Base-by-base conservation (phyloP, 2,888 invertebrate genomes). In the Sialis lutaria region DNA sequence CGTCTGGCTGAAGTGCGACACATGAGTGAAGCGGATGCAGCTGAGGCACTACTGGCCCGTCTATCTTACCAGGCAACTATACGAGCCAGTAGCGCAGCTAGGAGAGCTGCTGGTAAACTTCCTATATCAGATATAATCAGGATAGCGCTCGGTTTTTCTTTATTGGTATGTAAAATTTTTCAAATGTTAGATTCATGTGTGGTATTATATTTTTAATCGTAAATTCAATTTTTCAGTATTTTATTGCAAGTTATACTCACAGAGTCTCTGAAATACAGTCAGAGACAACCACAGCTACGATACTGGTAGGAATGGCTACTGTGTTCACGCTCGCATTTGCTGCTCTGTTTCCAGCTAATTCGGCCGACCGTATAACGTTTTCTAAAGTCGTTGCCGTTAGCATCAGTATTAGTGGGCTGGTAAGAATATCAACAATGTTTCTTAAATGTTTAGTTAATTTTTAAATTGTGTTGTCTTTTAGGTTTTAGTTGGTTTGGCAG, bases 31-130 rank as follows among this genome's bases (percentile, higher is more conserved):
- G 76, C 77, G 52, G 85, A 91, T 68, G 96, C 95, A 4, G 86
- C 88, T 40, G 96, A 95, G 60, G 96, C 96, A 7, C 67, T 91
- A 51, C 71, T 93, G 58, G 91, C 96, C 4, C 75, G 96, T 44
- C 71, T 96, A 51, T 93, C 95, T n/a, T 96, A 95, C 72, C 80
- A 88, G 53, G 93, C 93, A 6, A 90, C 88, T 49, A 64, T 91
- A 51, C 74, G 90, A 50, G 90, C 90, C 46, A 79, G 82, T 22
- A 86, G 87, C 62, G 73, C 79, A 53, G 81, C 84, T 3, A 74
- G 80, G 55, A 69, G 82, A 48, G 78, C 82, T 50, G 83, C 85
- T 37, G 82, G 79, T 52, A 83, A 82, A 58, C 75, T 88, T 50
- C 80, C 84, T 37, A 74, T 87, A 2, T 68, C 73, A 55, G 75